These are phyloP conservation scores for Vulpes lagopus DNA, from an alignment of 2,113 vertebrate genomes.

Conservation along the genomic window DNA sequence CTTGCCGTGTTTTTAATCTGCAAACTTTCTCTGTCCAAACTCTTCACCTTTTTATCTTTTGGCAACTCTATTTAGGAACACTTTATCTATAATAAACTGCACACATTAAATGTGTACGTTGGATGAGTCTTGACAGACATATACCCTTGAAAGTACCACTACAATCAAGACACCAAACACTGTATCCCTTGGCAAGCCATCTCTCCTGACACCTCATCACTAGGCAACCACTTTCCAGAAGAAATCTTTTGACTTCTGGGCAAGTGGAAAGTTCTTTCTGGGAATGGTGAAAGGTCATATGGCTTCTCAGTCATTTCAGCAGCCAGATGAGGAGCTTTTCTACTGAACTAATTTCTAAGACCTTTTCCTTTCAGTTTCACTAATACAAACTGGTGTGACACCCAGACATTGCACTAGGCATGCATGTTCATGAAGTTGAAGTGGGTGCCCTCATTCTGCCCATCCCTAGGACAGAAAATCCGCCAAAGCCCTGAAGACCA, in stretches of 20 bases:
- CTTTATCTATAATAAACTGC: not conserved
- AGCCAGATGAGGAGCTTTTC: not conserved
- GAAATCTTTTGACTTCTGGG: not conserved
- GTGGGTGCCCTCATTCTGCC: not conserved
- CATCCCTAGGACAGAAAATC: not conserved
- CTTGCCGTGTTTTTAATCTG: not conserved
- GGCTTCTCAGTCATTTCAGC: not conserved
- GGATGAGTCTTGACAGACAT: not conserved
- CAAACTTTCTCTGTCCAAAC: not conserved
- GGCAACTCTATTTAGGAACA: not conserved
- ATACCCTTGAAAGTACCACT: not conserved
- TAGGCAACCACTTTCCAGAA: not conserved
- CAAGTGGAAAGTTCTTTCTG: not conserved
- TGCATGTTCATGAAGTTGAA: not conserved
- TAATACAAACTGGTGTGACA: not conserved
- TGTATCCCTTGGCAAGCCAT: not conserved
- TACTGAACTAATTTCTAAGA: not conserved
- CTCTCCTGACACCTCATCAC: not conserved
- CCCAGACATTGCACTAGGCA: not conserved
- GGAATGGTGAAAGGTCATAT: not conserved
- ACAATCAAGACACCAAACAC: not conserved
- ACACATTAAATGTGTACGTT: not conserved
- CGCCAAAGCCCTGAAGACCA: not conserved
- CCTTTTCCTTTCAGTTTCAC: slow-evolving; percentile 7
- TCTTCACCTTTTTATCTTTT: not conserved